Conservation (phyloP, 2,797 vertebrate genomes). For the Gastrophryne carolinensis region DNA sequence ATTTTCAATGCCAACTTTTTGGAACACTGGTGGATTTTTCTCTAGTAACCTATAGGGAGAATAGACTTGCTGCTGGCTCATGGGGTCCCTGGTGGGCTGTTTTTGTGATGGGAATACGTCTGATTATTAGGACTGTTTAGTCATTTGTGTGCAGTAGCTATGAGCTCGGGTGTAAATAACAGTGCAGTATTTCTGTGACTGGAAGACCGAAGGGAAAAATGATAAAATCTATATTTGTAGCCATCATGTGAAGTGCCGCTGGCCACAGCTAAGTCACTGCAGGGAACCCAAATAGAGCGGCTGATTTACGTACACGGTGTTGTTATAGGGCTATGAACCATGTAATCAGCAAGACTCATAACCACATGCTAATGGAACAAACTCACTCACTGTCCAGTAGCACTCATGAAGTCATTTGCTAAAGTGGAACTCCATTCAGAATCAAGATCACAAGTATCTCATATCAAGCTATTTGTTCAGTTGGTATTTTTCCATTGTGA, state of each 20-base stretch:
- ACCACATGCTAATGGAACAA: no score
- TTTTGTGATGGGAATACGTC: not conserved
- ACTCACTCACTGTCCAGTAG: no score
- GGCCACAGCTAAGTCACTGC: not conserved
- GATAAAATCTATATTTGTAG: not conserved
- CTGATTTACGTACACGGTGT: no score
- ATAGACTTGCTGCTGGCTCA: not conserved
- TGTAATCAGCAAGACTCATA: no score
- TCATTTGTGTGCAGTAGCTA: not conserved
- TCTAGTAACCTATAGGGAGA: not conserved
- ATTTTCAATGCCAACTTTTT: constrained; percentile 5
- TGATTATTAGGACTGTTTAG: not conserved
- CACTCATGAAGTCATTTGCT: no score
- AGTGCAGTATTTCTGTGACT: not conserved
- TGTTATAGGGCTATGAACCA: not conserved
- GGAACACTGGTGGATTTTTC: not conserved
- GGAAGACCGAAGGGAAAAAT: not conserved
- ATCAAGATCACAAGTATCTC: no score
- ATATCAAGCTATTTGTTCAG: no score
- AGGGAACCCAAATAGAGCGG: not conserved
- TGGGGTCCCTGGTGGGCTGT: not conserved
- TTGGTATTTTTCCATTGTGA: no score
- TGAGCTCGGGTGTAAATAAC: not conserved
- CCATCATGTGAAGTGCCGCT: not conserved
- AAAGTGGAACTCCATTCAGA: no score